phyloP scores from a whole-genome alignment of 2,113 vertebrate genomes.

The Brachyistius frenatus region DNA sequence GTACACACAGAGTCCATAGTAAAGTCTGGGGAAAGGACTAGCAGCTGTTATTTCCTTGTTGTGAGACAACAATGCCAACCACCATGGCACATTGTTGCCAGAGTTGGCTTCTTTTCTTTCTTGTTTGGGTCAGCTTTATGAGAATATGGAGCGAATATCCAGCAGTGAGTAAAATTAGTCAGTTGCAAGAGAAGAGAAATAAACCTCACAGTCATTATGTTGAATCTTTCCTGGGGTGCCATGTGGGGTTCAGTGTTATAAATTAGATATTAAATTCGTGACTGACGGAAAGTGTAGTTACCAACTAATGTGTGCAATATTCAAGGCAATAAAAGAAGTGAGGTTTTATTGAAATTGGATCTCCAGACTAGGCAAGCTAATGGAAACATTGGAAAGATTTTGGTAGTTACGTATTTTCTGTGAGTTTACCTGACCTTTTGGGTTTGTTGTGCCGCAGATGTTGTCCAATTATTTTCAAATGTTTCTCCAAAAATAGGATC shows the following conservation, averaged over 20 bases:
- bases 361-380: not conserved
- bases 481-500: conserved; percentile 44
- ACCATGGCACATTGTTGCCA: not conserved
- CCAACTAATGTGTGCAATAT: no score
- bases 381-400: conserved; percentile 7
- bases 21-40: not conserved
- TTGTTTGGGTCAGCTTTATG: not conserved
- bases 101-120: not conserved
- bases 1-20: not conserved
- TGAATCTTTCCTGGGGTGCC: not conserved
- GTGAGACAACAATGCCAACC: conserved; percentile 7
- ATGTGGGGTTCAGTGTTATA: not conserved
- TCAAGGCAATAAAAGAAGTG: no score
- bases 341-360: not conserved
- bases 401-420: conserved; percentile 16
- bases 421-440: conserved; percentile 59
- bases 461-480: conserved; percentile 59
- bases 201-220: not conserved
- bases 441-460: conserved; percentile 2
- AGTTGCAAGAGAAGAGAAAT: not conserved
- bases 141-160: not conserved
- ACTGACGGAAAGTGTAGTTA: not conserved
- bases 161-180: not conserved
- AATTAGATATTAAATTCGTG: not conserved
- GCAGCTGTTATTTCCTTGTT: not conserved